Percentiles rank a stretch among this genome's conserved stretches.
These are phyloP conservation scores for Oceanodroma leucorhoa DNA, from an alignment of 2,797 vertebrate genomes.

Conservation along the genomic window DNA sequence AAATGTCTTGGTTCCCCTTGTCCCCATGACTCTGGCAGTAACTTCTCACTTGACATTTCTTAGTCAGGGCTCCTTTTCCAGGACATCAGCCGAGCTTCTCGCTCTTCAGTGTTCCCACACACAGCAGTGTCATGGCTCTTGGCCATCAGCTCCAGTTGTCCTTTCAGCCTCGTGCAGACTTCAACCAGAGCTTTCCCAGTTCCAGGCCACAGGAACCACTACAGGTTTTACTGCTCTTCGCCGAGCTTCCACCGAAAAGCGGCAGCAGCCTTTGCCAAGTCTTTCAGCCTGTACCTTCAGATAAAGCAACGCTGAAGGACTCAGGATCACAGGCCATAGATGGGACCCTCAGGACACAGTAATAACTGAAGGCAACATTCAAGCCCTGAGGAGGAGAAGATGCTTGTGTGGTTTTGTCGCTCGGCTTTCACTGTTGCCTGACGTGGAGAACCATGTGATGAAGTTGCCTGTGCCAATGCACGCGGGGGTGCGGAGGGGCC, in stretches of 20 bases:
- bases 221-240: background rate
- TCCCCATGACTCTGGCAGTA: background rate
- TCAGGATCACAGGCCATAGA: background rate
- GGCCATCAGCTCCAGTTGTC: background rate
- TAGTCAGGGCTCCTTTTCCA: background rate
- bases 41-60: background rate
- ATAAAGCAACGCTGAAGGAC: background rate
- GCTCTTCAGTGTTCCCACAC: background rate
- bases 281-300: background rate
- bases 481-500: accelerated
- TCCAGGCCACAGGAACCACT: background rate
- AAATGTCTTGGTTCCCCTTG: background rate
- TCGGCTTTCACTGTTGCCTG: background rate
- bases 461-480: background rate
- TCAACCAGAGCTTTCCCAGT: background rate
- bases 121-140: background rate
- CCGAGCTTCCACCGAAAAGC: background rate
- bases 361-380: background rate
- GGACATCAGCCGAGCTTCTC: background rate
- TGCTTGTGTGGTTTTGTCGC: accelerated
- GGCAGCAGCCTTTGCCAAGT: background rate
- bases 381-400: background rate
- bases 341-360: background rate
- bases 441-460: accelerated
- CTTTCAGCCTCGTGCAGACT: background rate